Conservation (phyloP, 1,140 invertebrate species). For the Drosophila mojavensis region DNA sequence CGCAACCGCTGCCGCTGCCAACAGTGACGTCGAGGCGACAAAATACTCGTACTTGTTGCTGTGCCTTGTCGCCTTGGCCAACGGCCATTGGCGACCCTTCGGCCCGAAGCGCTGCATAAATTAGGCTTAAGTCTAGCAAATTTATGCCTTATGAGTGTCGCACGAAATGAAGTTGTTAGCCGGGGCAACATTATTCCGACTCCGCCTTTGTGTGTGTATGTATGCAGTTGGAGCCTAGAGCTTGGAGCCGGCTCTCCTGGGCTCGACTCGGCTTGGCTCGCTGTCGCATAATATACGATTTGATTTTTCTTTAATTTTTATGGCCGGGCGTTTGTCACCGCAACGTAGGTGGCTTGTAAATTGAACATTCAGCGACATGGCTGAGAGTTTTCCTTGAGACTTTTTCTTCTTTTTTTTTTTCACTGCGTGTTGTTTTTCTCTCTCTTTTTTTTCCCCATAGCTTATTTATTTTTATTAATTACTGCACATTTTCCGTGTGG, state of each 20-base stretch:
- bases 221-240: not conserved
- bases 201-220: not conserved
- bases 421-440: not conserved
- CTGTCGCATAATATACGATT: slow-evolving; percentile 74
- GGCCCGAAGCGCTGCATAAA: slow-evolving; percentile 75
- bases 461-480: slow-evolving; percentile 71
- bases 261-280: not conserved
- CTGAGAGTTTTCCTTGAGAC: slow-evolving; percentile 50
- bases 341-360: slow-evolving; percentile 79
- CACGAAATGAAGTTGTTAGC: slow-evolving; percentile 83
- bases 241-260: not conserved
- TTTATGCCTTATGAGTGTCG: slow-evolving; percentile 83
- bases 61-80: slow-evolving; percentile 24
- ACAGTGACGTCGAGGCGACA: slow-evolving; percentile 19
- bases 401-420: not conserved
- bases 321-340: slow-evolving; percentile 70
- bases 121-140: slow-evolving; percentile 84
- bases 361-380: slow-evolving; percentile 65
- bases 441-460: slow-evolving; percentile 24
- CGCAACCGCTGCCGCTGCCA: not conserved
- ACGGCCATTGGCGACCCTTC: slow-evolving; percentile 56
- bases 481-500: slow-evolving; percentile 79
- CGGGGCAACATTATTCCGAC: slow-evolving; percentile 73
- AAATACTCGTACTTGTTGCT: slow-evolving; percentile 71
- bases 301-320: slow-evolving; percentile 82